Evolutionary conservation across 2,797 vertebrate species (phyloP), one percentile per base, ranked within the genome.

Genomic region (Poliocrania exsul): DNA sequence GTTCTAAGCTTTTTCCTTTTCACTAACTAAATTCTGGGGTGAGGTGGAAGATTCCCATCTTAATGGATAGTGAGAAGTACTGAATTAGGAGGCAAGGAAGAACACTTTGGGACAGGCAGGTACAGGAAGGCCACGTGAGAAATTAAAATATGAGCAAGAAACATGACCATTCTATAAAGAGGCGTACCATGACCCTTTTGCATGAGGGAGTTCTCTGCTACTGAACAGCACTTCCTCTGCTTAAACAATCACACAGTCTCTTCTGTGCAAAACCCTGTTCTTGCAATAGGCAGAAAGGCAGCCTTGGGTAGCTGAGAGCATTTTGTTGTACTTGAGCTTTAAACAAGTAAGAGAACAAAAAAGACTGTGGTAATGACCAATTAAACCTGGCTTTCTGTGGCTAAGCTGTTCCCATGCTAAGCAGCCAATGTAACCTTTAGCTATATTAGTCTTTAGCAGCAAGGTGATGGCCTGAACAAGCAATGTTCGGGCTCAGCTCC

Each of bases 261-360:
- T 89, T 74, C 33, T 2, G 3, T 77, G 33, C n/a, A 72, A 82
- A 81, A 88, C n/a, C 11, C 33, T 77, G n/a, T 71, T 80, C 75
- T 40, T 74, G 28, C 6, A 12, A 16, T 62, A 78, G 65, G 65
- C 61, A 78, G 87, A 74, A 74, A 91, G 69, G 75, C 79, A 83
- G 65, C 57, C 79, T 51, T 83, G 17, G 49, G 72, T 86, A 75
- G 54, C 72, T 89, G 33, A n/a, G 37, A 73, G 20, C 1, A 1
- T 65, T 91, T 92, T 94, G 82, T 86, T 93, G 61, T 58, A 83
- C 29, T 8, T 24, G n/a, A 56, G 13, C 72, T 82, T 73, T 9
- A 51, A 86, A 94, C 37, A 17, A 35, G 42, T 65, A 69, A n/a
- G 60, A 70, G 60, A 91, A 92, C 81, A 91, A 90, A 95, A 73